These are phyloP conservation scores for Yponomeuta evonymella DNA, from an alignment of 2,888 invertebrate genomes.

Conservation along the genomic window DNA sequence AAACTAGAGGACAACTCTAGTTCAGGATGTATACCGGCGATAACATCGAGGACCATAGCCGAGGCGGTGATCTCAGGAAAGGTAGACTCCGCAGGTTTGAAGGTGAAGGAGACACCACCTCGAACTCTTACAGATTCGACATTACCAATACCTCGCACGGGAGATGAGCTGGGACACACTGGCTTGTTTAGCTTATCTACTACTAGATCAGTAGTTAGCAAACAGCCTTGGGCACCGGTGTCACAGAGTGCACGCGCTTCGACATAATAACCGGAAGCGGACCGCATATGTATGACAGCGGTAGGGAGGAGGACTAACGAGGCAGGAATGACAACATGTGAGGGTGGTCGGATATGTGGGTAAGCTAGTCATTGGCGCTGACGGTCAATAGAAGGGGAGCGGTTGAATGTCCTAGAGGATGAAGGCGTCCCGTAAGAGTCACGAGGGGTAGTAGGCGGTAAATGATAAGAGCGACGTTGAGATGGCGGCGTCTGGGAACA, in stretches of 20 bases:
- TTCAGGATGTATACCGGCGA: neutral
- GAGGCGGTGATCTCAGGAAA: neutral
- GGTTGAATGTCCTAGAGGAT: too few species aligned
- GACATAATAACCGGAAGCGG: neutral
- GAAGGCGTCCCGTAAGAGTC: too few species aligned
- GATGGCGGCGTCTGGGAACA: too few species aligned
- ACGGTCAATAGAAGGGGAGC: too few species aligned
- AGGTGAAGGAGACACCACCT: neutral
- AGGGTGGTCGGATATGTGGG: too few species aligned
- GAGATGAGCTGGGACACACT: too few species aligned
- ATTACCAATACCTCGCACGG: neutral
- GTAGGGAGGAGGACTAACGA: neutral
- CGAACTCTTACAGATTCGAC: neutral
- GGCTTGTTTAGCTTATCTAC: neutral
- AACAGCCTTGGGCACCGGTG: slow-evolving; percentile 11
- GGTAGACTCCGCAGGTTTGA: neutral
- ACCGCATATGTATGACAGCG: neutral
- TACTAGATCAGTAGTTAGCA: neutral
- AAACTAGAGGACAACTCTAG: neutral
- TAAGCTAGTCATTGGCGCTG: too few species aligned
- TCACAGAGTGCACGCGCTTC: slow-evolving; percentile 10
- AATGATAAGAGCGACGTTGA: too few species aligned
- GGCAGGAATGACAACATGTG: too few species aligned
- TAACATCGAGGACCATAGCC: neutral
- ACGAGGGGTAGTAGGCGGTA: too few species aligned